Base-by-base conservation (phyloP, 1,140 invertebrate species). In the Archivesica marissinica region DNA sequence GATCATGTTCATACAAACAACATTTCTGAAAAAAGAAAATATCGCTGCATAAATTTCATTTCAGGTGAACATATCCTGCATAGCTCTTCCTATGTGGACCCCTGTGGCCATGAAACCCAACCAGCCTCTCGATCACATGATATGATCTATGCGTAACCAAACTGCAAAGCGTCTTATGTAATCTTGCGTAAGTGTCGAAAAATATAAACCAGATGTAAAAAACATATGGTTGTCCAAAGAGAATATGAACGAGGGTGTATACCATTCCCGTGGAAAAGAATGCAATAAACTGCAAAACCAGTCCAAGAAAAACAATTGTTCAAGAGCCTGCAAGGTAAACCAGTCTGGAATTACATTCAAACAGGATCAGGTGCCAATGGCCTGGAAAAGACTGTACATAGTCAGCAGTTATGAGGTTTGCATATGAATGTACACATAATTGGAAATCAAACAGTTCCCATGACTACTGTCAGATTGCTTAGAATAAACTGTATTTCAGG, bases 141-240 rank as follows among this genome's bases (percentile, higher is more conserved):
- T 83, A 59, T 47, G 50, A 52, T 70, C 39, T 41, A 50, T n/a
- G 47, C 47, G 47, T 47, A 39, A 38, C 68, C 33, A 33, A 75
- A 64, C 66, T 83, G 80, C 80, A 64, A 75, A 83, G 41, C 70
- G 68, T 83, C 80, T 83, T 83, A 83, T 75, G 70, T 83, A 83
- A 83, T 83, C 68, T 74, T 83, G 80, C 50, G 70, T 74, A 83
- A 75, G 70, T 83, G 80, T 70, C 68, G 82, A 85, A 85, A 76
- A 68, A 70, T 85, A 66, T 52, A 77, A 66, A 64, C 72, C 82
- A 85, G 82, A 85, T 85, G 82, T 85, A 64, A 68, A 85, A 77
- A 52, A 77, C 82, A 85, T 85, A 85, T 77, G 82, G 74, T 70
- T 85, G 82, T 77, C 82, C 82, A 85, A 77, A 56, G 41, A 72